Evolutionary conservation across 2,113 vertebrate species (phyloP), one percentile per base, ranked within the genome.

Genomic region (Fulmarus glacialis): DNA sequence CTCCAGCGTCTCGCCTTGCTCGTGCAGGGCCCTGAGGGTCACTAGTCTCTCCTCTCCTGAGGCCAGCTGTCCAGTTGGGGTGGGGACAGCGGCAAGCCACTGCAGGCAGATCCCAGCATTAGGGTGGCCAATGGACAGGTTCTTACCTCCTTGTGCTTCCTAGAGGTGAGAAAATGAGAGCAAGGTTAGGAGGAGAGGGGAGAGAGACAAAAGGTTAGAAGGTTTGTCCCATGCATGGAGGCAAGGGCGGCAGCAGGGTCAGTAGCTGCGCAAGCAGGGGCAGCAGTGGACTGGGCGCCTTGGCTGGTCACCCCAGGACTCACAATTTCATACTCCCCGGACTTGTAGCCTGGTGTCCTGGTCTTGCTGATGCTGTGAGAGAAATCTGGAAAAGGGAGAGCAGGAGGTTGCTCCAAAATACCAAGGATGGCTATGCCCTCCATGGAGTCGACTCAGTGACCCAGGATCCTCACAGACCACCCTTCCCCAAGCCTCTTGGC

Each of bases 301-400:
- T 43, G 63, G 36, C 36, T 1, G 2, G 5, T 71, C 19, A 52
- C 26, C 26, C 18, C 9, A 38, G 8, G 12, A 56, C 81, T 89
- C 59, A 99, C 99, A 20, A 99, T 99, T 98, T 99, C 99, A 96
- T 98, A 99, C 27, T 99, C 99, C 86, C 99, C 98, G 15, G 99
- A 99, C 96, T 99, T 99, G 50, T 99, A 99, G 73, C 99, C 99
- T 66, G 99, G 99, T 96, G 98, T 98, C 96, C 98, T 98, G 96
- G 97, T 98, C 98, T 98, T 99, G 95, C 99, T 99, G 97, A 99
- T 99, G 93, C 99, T 98, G 96, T 99, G 99, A 27, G 99, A 99
- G 96, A 32, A 56, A 32, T 56, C 30, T 32, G 97, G 52, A 94
- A 96, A 70, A 96, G 42, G 85, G 92, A 42, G 78, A 13, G 40